A percentile compares a stretch with the other conserved stretches of the same genome.
These are phyloP conservation scores for Heliconius nattereri DNA, from an alignment of 1,140 invertebrate species.

Conservation along the genomic window DNA sequence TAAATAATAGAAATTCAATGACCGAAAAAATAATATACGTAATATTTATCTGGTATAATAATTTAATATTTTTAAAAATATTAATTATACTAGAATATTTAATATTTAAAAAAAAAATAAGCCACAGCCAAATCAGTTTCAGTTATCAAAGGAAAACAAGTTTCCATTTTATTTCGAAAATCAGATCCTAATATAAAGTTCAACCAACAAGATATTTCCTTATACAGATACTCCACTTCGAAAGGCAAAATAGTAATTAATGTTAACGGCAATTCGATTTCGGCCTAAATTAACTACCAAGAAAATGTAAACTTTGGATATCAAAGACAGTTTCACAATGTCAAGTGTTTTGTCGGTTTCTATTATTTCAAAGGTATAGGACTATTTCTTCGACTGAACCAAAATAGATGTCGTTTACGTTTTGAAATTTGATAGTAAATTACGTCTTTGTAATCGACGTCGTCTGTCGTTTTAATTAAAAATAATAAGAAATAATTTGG, in stretches of 20 bases:
- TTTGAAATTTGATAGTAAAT: conserved; percentile 5
- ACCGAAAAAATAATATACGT: too few species aligned
- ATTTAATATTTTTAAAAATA: too few species aligned
- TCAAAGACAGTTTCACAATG: conserved; percentile 1
- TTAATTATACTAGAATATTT: too few species aligned
- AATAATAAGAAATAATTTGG: not conserved
- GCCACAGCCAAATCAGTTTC: too few species aligned
- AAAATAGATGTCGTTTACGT: not conserved
- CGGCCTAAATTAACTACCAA: not conserved
- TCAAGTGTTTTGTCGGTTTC: not conserved
- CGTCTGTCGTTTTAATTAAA: not conserved
- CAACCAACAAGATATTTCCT: too few species aligned
- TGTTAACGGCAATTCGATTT: not conserved
- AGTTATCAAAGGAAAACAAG: too few species aligned
- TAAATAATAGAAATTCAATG: too few species aligned
- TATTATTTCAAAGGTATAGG: not conserved
- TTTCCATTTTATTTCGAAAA: too few species aligned
- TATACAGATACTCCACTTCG: not conserved
- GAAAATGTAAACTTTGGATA: not conserved
- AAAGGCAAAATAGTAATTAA: not conserved
- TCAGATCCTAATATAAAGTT: too few species aligned
- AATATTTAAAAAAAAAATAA: too few species aligned
- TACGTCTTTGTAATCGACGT: not conserved
- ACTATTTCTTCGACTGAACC: not conserved
- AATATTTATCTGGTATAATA: too few species aligned